A percentile compares a stretch with the other conserved stretches of the same genome.
Evolutionary conservation across 2,113 vertebrate species (phyloP).

Genomic region (Triplophysa siluroides): DNA sequence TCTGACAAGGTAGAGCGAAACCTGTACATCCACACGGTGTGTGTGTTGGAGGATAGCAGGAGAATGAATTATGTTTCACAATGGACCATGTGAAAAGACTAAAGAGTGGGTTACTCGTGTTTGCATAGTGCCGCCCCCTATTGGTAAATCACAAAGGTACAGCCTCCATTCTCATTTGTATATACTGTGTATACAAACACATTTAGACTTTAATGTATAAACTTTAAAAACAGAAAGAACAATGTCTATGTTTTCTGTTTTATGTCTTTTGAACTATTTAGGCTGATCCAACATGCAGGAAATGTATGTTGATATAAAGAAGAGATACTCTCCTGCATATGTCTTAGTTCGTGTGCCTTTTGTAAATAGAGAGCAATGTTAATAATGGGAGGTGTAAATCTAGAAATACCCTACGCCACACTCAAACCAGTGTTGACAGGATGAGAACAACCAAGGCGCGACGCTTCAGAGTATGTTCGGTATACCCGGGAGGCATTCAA

Average conservation of each 20-base stretch:
- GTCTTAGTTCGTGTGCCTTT: too few species aligned
- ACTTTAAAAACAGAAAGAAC: not conserved
- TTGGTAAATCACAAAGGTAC: not conserved
- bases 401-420: not conserved
- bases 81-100: slow-evolving; percentile 21
- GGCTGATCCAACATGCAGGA: too few species aligned
- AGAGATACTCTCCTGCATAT: too few species aligned
- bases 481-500: not conserved
- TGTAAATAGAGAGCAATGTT: too few species aligned
- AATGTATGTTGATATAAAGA: too few species aligned
- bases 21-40: slow-evolving; percentile 31
- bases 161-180: slow-evolving; percentile 5
- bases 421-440: not conserved
- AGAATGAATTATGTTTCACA: slow-evolving; percentile 27
- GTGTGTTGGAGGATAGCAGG: slow-evolving; percentile 34
- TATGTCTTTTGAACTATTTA: not conserved
- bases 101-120: slow-evolving; percentile 31
- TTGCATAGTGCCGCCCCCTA: slow-evolving; percentile 45
- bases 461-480: not conserved
- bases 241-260: not conserved
- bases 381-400: not conserved
- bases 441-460: too few species aligned
- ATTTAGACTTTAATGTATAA: not conserved
- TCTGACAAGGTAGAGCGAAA: slow-evolving; percentile 46
- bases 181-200: not conserved